Conservation (phyloP, 2,888 invertebrate species). For the Ennomos erosarius region DNA sequence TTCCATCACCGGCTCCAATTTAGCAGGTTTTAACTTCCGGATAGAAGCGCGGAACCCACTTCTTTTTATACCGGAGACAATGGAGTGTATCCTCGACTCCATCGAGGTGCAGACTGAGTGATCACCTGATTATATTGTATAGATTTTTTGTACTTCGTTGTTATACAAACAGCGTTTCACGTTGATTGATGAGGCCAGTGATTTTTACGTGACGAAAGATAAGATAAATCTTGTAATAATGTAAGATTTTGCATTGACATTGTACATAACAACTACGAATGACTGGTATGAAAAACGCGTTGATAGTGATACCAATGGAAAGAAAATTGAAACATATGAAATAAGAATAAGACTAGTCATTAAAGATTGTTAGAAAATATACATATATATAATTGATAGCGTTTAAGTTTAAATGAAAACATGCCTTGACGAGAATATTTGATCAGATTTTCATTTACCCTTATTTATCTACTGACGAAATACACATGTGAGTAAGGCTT, state of each 20-base stretch:
- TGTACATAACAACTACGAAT: neutral
- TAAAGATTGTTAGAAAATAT: too few relatives aligned
- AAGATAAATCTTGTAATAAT: slow-evolving; percentile 30
- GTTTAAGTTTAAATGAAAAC: too few relatives aligned
- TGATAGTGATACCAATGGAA: neutral
- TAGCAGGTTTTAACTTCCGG: slow-evolving; percentile 24
- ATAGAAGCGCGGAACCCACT: slow-evolving; percentile 14
- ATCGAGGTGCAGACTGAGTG: slow-evolving; percentile 26
- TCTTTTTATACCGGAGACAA: slow-evolving; percentile 20
- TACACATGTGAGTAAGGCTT: too few relatives aligned
- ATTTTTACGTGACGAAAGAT: slow-evolving; percentile 36
- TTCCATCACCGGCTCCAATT: slow-evolving; percentile 26
- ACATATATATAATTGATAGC: too few relatives aligned
- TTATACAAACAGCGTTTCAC: slow-evolving; percentile 35
- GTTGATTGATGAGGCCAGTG: slow-evolving; percentile 39
- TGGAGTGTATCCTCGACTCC: slow-evolving; percentile 23
- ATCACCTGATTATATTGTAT: slow-evolving; percentile 12
- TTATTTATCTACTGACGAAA: too few relatives aligned
- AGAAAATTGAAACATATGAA: too few relatives aligned
- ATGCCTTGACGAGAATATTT: too few relatives aligned
- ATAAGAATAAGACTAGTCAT: too few relatives aligned
- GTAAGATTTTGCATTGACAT: slow-evolving; percentile 23
- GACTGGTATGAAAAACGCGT: neutral
- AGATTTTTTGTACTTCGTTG: slow-evolving; percentile 17
- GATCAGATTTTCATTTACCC: too few relatives aligned